phyloP scores from a whole-genome alignment of 1,140 invertebrate species.

The Macrocentrus cingulum region DNA sequence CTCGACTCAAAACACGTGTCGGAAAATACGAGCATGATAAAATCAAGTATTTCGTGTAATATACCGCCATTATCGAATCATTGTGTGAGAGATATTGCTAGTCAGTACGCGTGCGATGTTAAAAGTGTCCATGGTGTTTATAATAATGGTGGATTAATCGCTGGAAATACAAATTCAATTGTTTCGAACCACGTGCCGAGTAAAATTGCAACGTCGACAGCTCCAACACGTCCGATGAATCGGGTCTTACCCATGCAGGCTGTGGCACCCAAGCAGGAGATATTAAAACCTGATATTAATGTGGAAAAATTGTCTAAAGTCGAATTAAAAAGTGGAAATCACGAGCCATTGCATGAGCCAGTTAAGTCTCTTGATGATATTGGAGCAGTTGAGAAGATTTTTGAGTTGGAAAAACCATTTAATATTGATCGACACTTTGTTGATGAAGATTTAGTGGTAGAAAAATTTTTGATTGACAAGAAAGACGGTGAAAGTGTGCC shows the following conservation, averaged over 20 bases:
- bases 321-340: neutral
- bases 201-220: conserved; percentile 38
- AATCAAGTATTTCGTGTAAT: conserved; percentile 50
- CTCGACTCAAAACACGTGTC: conserved; percentile 54
- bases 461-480: neutral
- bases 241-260: conserved; percentile 74
- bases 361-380: neutral
- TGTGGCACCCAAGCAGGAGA: conserved; percentile 44
- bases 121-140: conserved; percentile 42
- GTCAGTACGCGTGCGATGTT: conserved; percentile 35
- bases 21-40: conserved; percentile 56
- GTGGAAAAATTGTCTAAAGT: conserved; percentile 47
- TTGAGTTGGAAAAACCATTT: neutral
- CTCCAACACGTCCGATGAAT: conserved; percentile 68
- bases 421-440: neutral
- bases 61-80: conserved; percentile 48
- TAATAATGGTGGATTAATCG: conserved; percentile 21
- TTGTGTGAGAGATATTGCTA: conserved; percentile 42
- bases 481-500: neutral
- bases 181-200: conserved; percentile 16
- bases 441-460: neutral
- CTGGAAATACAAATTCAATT: conserved; percentile 15
- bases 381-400: conserved; percentile 1
- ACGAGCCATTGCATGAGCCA: neutral
- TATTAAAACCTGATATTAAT: conserved; percentile 37